Conservation (phyloP, 2,113 vertebrate species). For the Calyptomena viridis region DNA sequence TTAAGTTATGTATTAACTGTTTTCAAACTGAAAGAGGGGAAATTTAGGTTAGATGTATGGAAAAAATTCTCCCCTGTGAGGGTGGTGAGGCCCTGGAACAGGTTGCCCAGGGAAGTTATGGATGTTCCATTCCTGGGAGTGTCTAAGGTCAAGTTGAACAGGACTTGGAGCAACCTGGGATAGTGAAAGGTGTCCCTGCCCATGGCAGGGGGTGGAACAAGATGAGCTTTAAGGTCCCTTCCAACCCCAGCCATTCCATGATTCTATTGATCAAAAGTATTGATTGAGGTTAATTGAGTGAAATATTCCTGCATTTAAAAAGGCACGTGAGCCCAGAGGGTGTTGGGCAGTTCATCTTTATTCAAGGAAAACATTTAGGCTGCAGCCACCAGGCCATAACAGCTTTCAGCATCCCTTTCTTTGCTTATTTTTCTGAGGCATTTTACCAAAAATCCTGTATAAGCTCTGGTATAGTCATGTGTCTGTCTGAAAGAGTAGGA, state of each 20-base stretch:
- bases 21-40: background rate
- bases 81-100: background rate
- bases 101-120: background rate
- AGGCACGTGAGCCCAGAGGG: background rate
- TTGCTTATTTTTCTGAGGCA: background rate
- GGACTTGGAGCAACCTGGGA: background rate
- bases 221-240: background rate
- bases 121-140: background rate
- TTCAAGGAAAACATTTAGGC: background rate
- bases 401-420: background rate
- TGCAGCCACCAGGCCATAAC: background rate
- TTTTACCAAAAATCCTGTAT: background rate
- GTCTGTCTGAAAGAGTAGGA: slow-evolving; percentile 26
- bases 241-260: background rate
- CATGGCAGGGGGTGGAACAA: background rate
- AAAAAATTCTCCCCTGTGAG: background rate
- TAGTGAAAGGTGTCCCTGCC: background rate
- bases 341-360: background rate
- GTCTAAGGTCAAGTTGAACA: background rate
- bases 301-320: background rate
- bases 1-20: background rate
- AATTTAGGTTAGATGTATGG: background rate
- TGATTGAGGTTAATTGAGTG: background rate
- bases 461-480: background rate
- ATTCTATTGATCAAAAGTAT: background rate